Conservation (phyloP, 2,888 invertebrate genomes). For the Drosophila basisetae region DNA sequence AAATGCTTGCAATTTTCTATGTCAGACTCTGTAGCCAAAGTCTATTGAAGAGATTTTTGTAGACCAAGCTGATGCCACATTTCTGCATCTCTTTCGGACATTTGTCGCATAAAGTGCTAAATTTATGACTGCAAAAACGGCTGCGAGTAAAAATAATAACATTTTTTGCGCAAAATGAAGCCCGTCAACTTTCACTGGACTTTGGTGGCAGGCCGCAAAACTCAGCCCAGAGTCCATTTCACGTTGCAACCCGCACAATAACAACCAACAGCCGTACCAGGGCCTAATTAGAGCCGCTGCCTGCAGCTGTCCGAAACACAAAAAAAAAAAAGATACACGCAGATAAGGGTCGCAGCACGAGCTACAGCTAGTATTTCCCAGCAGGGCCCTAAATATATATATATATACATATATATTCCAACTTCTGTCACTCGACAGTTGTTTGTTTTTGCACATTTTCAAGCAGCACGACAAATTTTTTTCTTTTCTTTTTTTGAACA, state of each 20-base stretch:
- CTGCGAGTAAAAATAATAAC: slow-evolving; percentile 42
- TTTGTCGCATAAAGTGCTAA: slow-evolving; percentile 56
- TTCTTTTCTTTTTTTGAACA: slow-evolving; percentile 39
- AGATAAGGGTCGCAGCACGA: slow-evolving; percentile 55
- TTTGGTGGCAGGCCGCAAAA: slow-evolving; percentile 30
- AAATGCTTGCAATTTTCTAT: neutral
- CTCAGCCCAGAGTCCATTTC: slow-evolving; percentile 18
- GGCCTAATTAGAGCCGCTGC: slow-evolving; percentile 52
- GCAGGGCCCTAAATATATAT: slow-evolving; percentile 30
- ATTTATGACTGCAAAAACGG: slow-evolving; percentile 51
- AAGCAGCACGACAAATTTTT: slow-evolving; percentile 62
- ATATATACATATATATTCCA: neutral
- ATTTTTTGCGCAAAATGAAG: slow-evolving; percentile 43
- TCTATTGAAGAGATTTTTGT: neutral
- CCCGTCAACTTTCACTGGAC: slow-evolving; percentile 71
- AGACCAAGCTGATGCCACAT: slow-evolving; percentile 12
- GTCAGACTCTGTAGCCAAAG: neutral
- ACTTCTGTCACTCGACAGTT: slow-evolving; percentile 19
- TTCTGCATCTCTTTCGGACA: slow-evolving; percentile 17
- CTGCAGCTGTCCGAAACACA: slow-evolving; percentile 44
- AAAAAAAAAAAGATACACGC: neutral
- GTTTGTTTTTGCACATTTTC: slow-evolving; percentile 53
- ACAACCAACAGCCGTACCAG: slow-evolving; percentile 27
- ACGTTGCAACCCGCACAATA: slow-evolving; percentile 15
- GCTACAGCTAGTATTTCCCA: slow-evolving; percentile 37